Percentiles rank a stretch among this genome's conserved stretches.
Evolutionary conservation across 35 echinoderm and acorn worm genomes (phyloP).

Genomic region (Apostichopus japonicus): DNA sequence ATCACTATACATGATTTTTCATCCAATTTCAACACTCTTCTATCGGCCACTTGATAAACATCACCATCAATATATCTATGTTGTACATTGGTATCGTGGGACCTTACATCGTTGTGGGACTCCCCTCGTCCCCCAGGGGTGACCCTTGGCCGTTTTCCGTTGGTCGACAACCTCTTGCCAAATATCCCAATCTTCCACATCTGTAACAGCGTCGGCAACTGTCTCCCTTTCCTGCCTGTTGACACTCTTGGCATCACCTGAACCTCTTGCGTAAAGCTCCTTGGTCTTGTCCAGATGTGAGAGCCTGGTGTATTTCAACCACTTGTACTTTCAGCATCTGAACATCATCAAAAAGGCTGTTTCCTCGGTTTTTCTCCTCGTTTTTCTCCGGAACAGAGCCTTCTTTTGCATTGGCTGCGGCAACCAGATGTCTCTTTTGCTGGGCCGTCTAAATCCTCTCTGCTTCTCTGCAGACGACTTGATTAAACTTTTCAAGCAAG

Average conservation of each 20-base stretch:
- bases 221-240: slow-evolving; percentile 34
- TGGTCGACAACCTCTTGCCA: slow-evolving; percentile 56
- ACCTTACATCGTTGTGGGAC: neutral
- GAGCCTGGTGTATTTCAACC: slow-evolving; percentile 19
- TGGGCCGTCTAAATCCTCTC: too few species aligned
- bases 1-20: neutral
- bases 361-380: neutral
- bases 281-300: neutral
- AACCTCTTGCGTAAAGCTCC: neutral
- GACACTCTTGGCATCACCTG: slow-evolving; percentile 59
- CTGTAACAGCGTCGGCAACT: slow-evolving; percentile 62
- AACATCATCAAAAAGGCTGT: slow-evolving; percentile 10
- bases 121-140: slow-evolving; percentile 37
- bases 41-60: neutral
- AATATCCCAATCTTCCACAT: slow-evolving; percentile 65
- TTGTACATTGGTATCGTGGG: neutral
- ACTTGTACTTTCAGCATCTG: slow-evolving; percentile 25
- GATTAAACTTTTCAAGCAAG: too few species aligned
- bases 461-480: too few species aligned
- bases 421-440: too few species aligned
- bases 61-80: neutral
- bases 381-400: slow-evolving; percentile 21
- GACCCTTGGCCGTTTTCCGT: slow-evolving; percentile 65
- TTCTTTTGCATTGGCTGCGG: too few species aligned
- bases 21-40: slow-evolving; percentile 29